Evolutionary conservation across 2,797 vertebrate genomes (phyloP), one percentile per base, ranked within the genome.

Genomic region (Apogon hyalosoma): DNA sequence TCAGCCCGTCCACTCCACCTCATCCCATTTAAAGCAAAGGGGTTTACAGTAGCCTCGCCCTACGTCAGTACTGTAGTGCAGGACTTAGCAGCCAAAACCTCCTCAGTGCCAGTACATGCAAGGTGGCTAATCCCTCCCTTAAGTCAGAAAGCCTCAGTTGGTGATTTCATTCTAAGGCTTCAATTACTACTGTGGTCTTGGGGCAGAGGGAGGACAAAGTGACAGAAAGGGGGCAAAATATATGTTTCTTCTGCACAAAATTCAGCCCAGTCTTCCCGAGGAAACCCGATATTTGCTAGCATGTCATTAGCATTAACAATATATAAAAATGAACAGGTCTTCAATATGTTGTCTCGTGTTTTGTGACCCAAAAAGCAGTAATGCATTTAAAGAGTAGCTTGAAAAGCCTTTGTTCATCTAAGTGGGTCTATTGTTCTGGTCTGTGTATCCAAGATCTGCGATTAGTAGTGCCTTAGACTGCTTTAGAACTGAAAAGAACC

Each of bases 61-160:
- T 46, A 16, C 39, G 55, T 62, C 52, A 36, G 70, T 59, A 67
- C 59, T 60, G 66, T 49, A 53, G 41, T 51, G 42, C 64, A 69
- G 65, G 63, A 69, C 39, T 80, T 69, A 63, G 18, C 41, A 42
- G 61, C 42, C 31, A 46, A 69, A 67, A 42, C 41, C 57, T 48
- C 59, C 19, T 21, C 19, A 52, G 58, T 64, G 71, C 63, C 61
- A 58, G 52, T 65, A 38, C 63, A 75, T 19, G 36, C 60, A 55
- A 68, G 63, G 68, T 65, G 62, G 65, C 48, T 92, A 90, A 92
- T 88, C 87, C 68, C 19, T 3, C 19, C 45, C 28, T 28, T 50
- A 61, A 77, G 69, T 60, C 63, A 75, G 9, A 86, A 78, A 80
- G 76, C 55, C 60, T 69, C 57, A 64, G 50, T 58, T 54, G 71